phyloP scores from a whole-genome alignment of 2,113 vertebrate species.

The Corydoras maculifer region DNA sequence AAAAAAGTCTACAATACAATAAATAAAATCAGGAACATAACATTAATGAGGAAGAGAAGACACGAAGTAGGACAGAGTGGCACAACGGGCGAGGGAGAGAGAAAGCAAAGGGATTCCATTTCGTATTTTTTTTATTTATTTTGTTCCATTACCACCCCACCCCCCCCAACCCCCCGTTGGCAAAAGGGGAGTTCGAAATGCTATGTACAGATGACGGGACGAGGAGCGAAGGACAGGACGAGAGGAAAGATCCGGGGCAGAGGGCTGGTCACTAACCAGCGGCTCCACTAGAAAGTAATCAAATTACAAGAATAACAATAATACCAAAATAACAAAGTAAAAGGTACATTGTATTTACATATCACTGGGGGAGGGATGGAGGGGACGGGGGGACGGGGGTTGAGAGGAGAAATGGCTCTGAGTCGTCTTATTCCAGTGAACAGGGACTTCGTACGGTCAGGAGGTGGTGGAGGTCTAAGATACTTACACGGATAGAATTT shows the following conservation, averaged over 20 bases:
- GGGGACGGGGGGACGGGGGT: conserved; percentile 23
- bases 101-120: conserved; percentile 44
- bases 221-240: conserved; percentile 25
- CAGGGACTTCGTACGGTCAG: neutral
- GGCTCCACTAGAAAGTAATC: conserved; percentile 53
- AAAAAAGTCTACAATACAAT: conserved; percentile 58
- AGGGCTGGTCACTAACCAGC: conserved; percentile 58
- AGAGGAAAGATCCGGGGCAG: conserved; percentile 28
- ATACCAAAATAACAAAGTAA: conserved; percentile 69
- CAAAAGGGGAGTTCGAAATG: conserved; percentile 52
- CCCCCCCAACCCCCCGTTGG: conserved; percentile 45
- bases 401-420: conserved; percentile 8
- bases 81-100: conserved; percentile 62
- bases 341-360: conserved; percentile 75
- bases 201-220: conserved; percentile 70
- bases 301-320: conserved; percentile 61
- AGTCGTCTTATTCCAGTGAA: neutral
- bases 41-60: conserved; percentile 50
- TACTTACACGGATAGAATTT: conserved; percentile 25
- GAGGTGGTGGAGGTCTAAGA: conserved; percentile 12
- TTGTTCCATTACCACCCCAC: conserved; percentile 64
- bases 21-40: conserved; percentile 67
- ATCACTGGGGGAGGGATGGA: conserved; percentile 57
- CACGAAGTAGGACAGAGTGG: conserved; percentile 26
- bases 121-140: conserved; percentile 58